Evolutionary conservation across 2,888 invertebrate genomes (phyloP), one percentile per base, ranked within the genome.

Genomic region (Lycaena phlaeas): DNA sequence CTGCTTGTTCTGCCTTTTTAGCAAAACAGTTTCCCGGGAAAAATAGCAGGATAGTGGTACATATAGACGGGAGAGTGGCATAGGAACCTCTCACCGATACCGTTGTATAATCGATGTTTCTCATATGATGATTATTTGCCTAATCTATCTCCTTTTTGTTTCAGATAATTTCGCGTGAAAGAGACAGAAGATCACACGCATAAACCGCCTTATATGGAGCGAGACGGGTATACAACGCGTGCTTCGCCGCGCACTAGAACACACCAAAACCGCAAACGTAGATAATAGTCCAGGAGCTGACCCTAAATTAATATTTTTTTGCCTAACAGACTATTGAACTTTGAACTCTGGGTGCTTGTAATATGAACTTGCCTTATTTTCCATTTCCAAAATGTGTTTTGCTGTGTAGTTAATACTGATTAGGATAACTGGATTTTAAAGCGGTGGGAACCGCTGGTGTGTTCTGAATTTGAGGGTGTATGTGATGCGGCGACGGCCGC

Each of bases 201-300:
- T 41, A 64, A 69, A 76, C 64, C 68, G 67, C 70, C 68, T 78
- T 81, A 81, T 79, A 81, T 81, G 81, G 79, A 81, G 81, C 77
- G 69, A 61, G 74, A 73, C 72, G 67, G 72, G 69, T 61, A 65
- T 58, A 72, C 54, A 48, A 58, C 70, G 68, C 75, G 78, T 62
- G 70, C 65, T 64, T 54, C 69, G 74, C 61, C 79, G 68, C 77
- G 73, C 50, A 67, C n/a, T n/a, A n/a, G 57, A 64, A 64, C 63
- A 64, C 63, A 71, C 64, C 68, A 64, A 65, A 68, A 55, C 58
- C 65, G 65, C 63, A 68, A 64, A 58, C 69, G 66, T 66, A 81
- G 81, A 64, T 81, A 81, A 78, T 73, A 67, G 53, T 56, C 51
- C 57, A 51, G 58, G 57, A 56, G 58, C 56, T 49, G 54, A 41